phyloP scores from a whole-genome alignment of 1,140 invertebrate species.

The Drosophila micromelanica region DNA sequence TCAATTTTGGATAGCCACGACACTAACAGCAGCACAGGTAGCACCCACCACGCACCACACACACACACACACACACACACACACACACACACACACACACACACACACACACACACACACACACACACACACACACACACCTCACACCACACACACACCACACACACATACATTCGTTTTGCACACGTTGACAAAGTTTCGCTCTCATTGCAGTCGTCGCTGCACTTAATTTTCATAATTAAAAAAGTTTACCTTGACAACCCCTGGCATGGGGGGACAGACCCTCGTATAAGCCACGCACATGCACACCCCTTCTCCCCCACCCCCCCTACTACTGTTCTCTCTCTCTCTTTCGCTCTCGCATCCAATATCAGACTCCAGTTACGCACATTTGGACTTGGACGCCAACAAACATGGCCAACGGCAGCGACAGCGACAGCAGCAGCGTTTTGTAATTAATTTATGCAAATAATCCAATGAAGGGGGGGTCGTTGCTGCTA shows the following conservation, averaged over 20 bases:
- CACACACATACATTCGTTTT: not conserved
- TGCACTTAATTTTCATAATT: slow-evolving; percentile 82
- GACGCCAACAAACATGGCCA: slow-evolving; percentile 26
- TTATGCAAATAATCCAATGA: slow-evolving; percentile 77
- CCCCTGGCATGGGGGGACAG: slow-evolving; percentile 47
- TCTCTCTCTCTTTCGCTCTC: not conserved
- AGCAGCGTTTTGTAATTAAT: slow-evolving; percentile 78
- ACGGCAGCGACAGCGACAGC: slow-evolving; percentile 29
- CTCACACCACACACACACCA: too few species aligned
- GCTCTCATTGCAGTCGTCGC: slow-evolving; percentile 58
- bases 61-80: not conserved
- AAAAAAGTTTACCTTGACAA: slow-evolving; percentile 79
- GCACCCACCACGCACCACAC: slow-evolving; percentile 1
- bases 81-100: not conserved
- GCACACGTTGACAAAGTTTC: slow-evolving; percentile 54
- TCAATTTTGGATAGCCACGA: slow-evolving; percentile 35
- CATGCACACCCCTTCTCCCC: not conserved
- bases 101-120: not conserved
- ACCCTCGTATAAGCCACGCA: slow-evolving; percentile 12
- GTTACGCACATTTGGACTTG: slow-evolving; percentile 62
- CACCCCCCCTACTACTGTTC: not conserved
- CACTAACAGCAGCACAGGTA: slow-evolving; percentile 6
- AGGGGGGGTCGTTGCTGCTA: slow-evolving; percentile 21
- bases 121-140: not conserved
- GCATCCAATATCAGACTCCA: slow-evolving; percentile 36